Base-by-base conservation (phyloP, 2,113 vertebrate species). In the Casuarius casuarius region DNA sequence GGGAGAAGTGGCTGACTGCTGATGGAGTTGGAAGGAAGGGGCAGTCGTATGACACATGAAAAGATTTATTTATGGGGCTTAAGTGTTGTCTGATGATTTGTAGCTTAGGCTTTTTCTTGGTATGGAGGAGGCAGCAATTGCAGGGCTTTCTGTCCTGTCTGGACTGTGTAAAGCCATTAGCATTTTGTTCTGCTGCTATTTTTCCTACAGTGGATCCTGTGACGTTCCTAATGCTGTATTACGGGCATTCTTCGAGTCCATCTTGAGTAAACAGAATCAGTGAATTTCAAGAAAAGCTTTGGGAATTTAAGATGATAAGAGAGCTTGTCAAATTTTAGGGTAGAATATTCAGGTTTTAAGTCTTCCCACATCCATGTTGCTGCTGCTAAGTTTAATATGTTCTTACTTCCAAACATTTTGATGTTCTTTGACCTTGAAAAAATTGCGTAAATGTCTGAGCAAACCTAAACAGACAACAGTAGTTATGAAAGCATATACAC, bases 181-280 rank as follows among this genome's bases (percentile, higher is more conserved):
- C 12, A 17, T 38, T 73, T 29, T 73, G 49, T 19, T 40, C 35
- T 54, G 70, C 44, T 70, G 46, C 25, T 18, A 40, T 52, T 73
- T 52, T 26, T 38, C n/a, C 26, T 51, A 15, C n/a, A 17, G 23
- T 25, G 51, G 48, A 42, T 51, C 48, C 17, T 19, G 40, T 13
- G 10, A 26, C 7, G 17, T 62, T 48, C 46, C 15, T 28, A 14
- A 6, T 35, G 59, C 52, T 7, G 19, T 44, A 17, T 44, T 42
- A 16, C 2, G 5, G 51, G 10, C 4, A 1, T 61, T 63, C 42
- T 31, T 29, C 2, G 5, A 75, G 65, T 5, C 21, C 5, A 3
- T 76, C 26, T 48, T 0, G 1, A 66, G 16, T 1, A 1, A 49
- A 54, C 21, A 22, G 46, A 35, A 58, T 23, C 0, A 61, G n/a